phyloP scores from a whole-genome alignment of 1,140 invertebrate genomes.

The Plodia interpunctella region DNA sequence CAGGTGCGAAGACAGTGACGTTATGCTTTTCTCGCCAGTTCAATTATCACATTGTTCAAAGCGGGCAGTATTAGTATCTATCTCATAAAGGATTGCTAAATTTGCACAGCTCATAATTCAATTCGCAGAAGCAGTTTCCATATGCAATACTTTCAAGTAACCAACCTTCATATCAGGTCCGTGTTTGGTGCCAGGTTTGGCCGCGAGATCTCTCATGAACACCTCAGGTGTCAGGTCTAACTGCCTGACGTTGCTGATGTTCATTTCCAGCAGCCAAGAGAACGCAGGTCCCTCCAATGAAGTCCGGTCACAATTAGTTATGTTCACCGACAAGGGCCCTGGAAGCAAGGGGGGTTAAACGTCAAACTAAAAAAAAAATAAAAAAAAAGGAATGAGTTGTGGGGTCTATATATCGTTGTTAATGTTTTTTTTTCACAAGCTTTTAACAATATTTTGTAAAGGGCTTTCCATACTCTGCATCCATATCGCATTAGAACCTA shows the following conservation, averaged over 20 bases:
- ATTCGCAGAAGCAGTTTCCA: background rate
- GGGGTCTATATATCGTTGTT: no score
- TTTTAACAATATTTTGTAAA: no score
- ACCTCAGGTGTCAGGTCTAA: constrained; percentile 78
- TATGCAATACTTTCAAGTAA: constrained; percentile 10
- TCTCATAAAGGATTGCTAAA: background rate
- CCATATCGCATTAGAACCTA: background rate
- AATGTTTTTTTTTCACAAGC: no score
- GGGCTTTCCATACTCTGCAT: no score
- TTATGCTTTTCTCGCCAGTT: no score
- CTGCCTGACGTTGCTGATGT: constrained; percentile 76
- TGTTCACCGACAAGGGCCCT: constrained; percentile 79
- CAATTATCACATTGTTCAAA: no score
- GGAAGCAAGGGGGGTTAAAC: constrained; percentile 31
- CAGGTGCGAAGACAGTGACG: no score
- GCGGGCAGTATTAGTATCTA: no score
- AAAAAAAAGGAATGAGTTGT: no score
- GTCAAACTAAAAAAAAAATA: background rate
- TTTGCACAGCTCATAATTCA: background rate
- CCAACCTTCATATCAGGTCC: constrained; percentile 67
- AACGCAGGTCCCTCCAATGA: constrained; percentile 80
- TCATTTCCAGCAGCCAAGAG: constrained; percentile 79
- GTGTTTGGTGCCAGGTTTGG: constrained; percentile 55
- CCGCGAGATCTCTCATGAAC: constrained; percentile 79
- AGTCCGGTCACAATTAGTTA: constrained; percentile 77